These are phyloP conservation scores for Drosophila limbata DNA, from an alignment of 2,888 invertebrate species.

Conservation along the genomic window DNA sequence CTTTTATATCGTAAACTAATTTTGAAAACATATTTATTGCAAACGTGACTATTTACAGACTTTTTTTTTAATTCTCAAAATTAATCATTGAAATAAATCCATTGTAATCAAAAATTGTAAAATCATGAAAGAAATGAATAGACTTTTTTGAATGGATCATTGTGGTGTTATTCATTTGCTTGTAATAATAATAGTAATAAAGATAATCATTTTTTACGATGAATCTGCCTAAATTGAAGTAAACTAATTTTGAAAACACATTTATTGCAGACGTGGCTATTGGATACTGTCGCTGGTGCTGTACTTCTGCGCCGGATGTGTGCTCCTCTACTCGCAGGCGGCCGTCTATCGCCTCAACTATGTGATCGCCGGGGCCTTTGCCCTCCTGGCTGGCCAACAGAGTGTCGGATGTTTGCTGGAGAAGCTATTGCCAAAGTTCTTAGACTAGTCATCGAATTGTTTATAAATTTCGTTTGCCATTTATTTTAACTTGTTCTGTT, in stretches of 20 bases:
- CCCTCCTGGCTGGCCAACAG: conserved; percentile 60
- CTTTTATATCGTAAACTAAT: too few species aligned
- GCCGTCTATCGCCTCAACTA: conserved; percentile 88
- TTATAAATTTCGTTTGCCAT: conserved; percentile 13
- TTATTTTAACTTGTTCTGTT: neutral
- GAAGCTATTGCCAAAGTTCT: conserved; percentile 20
- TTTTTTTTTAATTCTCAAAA: too few species aligned
- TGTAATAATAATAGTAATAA: too few species aligned
- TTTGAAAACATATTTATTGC: too few species aligned
- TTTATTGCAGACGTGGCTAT: conserved; percentile 59
- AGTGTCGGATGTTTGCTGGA: conserved; percentile 28
- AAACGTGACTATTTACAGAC: too few species aligned
- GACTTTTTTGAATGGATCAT: too few species aligned
- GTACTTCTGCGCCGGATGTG: conserved; percentile 86
- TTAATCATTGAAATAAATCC: too few species aligned
- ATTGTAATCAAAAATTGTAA: too few species aligned
- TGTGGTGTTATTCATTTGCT: too few species aligned
- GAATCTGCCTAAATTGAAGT: too few species aligned
- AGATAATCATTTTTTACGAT: too few species aligned
- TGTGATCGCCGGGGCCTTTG: conserved; percentile 85
- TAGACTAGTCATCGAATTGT: conserved; percentile 3
- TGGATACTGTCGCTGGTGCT: conserved; percentile 82
- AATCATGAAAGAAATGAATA: too few species aligned
- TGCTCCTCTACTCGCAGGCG: conserved; percentile 88
- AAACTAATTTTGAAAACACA: neutral